Evolutionary conservation across 2,113 vertebrate species (phyloP).

Genomic region (Clarias macrocephalus): DNA sequence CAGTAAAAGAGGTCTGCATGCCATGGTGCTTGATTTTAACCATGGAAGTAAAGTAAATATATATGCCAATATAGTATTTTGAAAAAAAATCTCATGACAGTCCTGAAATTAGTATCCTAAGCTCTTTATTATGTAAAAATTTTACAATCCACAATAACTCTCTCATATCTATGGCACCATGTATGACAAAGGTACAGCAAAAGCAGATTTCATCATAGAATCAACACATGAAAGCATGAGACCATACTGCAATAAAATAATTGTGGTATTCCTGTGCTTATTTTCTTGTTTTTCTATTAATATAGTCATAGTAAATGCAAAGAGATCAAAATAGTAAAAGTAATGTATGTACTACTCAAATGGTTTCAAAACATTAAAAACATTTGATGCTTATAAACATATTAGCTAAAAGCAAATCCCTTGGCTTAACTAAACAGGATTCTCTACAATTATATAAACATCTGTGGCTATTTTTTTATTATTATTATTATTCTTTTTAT

Average conservation of each 20-base stretch:
- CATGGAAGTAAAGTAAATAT: too few species aligned
- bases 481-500: neutral
- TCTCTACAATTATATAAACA: neutral
- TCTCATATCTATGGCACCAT: constrained; percentile 41
- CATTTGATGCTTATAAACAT: neutral
- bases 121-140: constrained; percentile 33
- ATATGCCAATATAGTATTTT: neutral
- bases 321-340: neutral
- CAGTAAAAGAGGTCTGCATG: too few species aligned
- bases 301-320: neutral
- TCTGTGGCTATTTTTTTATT: neutral
- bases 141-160: constrained; percentile 35
- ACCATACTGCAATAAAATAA: constrained; percentile 46
- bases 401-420: neutral
- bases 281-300: neutral
- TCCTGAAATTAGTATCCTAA: constrained; percentile 49
- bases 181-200: constrained; percentile 41
- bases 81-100: constrained; percentile 52
- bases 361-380: neutral
- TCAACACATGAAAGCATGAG: constrained; percentile 26
- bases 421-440: neutral
- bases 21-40: too few species aligned
- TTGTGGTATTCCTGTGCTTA: constrained; percentile 1
- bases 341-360: neutral
- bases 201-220: constrained; percentile 34